phyloP scores from a whole-genome alignment of 1,140 invertebrate species.

The Dysdera silvatica region DNA sequence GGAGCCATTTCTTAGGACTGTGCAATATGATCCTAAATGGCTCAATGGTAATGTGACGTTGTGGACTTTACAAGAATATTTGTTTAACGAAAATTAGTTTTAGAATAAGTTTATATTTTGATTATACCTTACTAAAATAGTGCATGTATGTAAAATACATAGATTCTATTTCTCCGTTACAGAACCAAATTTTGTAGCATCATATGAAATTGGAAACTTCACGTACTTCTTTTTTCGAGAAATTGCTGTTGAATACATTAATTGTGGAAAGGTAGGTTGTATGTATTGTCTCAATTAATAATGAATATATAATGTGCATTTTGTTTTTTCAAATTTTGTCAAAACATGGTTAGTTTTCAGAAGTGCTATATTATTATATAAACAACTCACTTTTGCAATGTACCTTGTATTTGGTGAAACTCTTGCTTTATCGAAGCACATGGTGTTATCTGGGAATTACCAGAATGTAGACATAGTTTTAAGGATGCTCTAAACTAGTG shows the following conservation, averaged over 20 bases:
- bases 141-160: background rate
- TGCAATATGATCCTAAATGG: slow-evolving; percentile 85
- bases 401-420: too few species aligned
- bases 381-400: too few species aligned
- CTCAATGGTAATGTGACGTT: slow-evolving; percentile 52
- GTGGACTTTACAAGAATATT: background rate
- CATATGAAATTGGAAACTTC: slow-evolving; percentile 78
- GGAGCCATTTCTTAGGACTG: slow-evolving; percentile 57
- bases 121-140: background rate
- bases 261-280: slow-evolving; percentile 68
- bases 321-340: background rate
- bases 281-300: background rate
- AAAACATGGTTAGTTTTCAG: background rate
- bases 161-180: background rate
- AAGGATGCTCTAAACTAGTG: too few species aligned
- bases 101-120: background rate
- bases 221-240: slow-evolving; percentile 88
- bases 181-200: slow-evolving; percentile 84
- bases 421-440: too few species aligned
- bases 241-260: slow-evolving; percentile 81
- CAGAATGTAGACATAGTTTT: too few species aligned
- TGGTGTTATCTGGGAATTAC: too few species aligned
- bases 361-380: too few species aligned
- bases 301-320: background rate
- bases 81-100: background rate